These are phyloP conservation scores for Crocallis elinguaria DNA, from an alignment of 2,888 invertebrate species.

Conservation along the genomic window DNA sequence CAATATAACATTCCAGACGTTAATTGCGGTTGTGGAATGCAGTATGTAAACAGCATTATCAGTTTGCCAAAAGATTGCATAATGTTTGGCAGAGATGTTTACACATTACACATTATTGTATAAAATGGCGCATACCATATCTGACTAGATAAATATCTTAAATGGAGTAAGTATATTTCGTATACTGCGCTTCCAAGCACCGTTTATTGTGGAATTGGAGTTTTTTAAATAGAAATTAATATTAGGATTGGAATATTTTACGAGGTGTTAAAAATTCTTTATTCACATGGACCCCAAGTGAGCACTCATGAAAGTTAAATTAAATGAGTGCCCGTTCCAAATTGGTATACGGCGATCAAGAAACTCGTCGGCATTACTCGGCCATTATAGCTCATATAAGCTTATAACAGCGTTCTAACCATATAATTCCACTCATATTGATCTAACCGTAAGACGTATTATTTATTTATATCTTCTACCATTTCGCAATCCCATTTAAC, in stretches of 20 bases:
- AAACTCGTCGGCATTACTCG: neutral
- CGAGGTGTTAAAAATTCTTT: too few relatives aligned
- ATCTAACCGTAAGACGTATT: conserved; percentile 34
- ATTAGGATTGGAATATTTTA: too few relatives aligned
- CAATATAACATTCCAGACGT: conserved; percentile 34
- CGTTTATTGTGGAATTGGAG: too few relatives aligned
- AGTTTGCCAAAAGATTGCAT: conserved; percentile 63
- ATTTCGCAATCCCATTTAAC: conserved; percentile 64
- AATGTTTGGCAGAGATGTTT: conserved; percentile 44
- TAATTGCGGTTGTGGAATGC: conserved; percentile 61
- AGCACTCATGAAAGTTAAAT: too few relatives aligned
- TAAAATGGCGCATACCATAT: conserved; percentile 13
- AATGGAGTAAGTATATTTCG: too few relatives aligned
- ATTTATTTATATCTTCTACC: conserved; percentile 41
- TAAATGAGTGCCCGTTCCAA: too few relatives aligned
- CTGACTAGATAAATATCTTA: neutral
- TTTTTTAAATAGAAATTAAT: too few relatives aligned
- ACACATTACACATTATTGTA: conserved; percentile 24
- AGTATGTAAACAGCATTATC: conserved; percentile 67
- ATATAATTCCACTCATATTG: conserved; percentile 21
- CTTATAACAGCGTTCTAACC: conserved; percentile 17
- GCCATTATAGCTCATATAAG: conserved; percentile 19
- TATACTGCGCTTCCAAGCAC: too few relatives aligned
- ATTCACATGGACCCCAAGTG: too few relatives aligned
- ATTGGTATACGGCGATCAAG: too few relatives aligned